Conservation (phyloP, 2,797 vertebrate species). For the Oryzias dopingdopingensis region DNA sequence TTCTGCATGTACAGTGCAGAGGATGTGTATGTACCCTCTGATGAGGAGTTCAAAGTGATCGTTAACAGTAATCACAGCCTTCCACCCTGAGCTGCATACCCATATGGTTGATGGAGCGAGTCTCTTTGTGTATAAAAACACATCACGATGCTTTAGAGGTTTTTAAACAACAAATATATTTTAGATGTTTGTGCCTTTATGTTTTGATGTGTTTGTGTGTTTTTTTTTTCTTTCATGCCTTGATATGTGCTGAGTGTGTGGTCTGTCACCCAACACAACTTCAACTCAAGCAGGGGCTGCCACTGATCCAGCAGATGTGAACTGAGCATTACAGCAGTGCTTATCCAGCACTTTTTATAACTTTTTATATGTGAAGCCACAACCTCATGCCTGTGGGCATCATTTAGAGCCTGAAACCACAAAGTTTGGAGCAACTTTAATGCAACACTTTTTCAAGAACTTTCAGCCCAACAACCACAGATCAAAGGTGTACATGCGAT, state of each 20-base stretch:
- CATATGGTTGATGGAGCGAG: no score
- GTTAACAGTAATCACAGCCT: no score
- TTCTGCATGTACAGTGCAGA: background rate
- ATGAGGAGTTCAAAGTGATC: no score
- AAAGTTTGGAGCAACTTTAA: background rate
- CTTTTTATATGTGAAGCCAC: background rate
- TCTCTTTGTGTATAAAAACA: background rate
- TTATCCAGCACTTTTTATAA: constrained; percentile 6
- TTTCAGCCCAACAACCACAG: background rate
- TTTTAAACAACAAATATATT: background rate
- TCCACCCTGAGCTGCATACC: no score
- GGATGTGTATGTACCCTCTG: no score
- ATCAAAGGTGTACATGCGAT: no score
- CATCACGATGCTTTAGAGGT: background rate
- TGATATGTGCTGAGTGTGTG: constrained; percentile 9
- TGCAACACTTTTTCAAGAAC: background rate
- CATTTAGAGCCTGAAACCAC: constrained; percentile 9
- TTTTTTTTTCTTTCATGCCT: constrained; percentile 9
- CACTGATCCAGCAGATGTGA: background rate
- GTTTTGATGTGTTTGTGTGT: constrained; percentile 12
- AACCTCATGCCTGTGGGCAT: background rate
- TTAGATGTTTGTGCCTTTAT: constrained; percentile 5
- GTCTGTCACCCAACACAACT: constrained; percentile 7
- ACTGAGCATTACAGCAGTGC: background rate
- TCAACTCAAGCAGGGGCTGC: background rate